phyloP scores from a whole-genome alignment of 2,797 vertebrate genomes.

The Pseudocheirus occidentalis region DNA sequence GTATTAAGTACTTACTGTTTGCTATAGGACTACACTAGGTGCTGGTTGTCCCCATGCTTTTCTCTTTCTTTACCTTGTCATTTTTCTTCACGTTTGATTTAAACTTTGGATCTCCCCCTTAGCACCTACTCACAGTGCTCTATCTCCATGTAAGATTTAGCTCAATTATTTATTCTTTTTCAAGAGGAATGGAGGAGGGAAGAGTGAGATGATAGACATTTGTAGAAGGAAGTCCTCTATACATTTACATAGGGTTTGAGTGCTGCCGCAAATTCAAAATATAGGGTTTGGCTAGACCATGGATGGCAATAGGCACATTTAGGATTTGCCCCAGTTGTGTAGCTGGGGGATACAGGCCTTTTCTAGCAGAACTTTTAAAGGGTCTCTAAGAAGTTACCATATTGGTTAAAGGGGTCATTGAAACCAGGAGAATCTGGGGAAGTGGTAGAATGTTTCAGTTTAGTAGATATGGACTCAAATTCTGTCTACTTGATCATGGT shows the following conservation, averaged over 20 bases:
- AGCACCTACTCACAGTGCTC: not conserved
- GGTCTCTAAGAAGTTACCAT: not conserved
- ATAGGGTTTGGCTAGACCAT: not conserved
- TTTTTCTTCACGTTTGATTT: not conserved
- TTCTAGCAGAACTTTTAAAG: not conserved
- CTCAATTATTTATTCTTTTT: not conserved
- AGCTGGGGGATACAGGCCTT: not conserved
- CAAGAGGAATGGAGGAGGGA: not conserved
- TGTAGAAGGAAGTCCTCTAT: not conserved
- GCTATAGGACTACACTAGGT: not conserved
- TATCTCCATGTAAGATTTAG: not conserved
- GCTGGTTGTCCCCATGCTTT: not conserved
- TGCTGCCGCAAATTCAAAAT: not conserved
- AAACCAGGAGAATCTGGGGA: not conserved
- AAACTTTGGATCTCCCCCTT: not conserved
- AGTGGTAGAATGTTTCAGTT: not conserved
- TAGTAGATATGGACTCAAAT: not conserved
- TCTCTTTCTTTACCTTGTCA: not conserved
- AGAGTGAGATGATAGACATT: not conserved
- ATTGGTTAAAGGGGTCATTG: not conserved
- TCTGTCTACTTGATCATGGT: not conserved
- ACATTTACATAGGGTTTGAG: not conserved
- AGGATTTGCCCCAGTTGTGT: not conserved
- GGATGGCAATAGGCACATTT: not conserved
- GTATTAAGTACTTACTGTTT: not conserved